Base-by-base conservation (phyloP, 1,140 invertebrate species). In the Dendrolimus kikuchii region DNA sequence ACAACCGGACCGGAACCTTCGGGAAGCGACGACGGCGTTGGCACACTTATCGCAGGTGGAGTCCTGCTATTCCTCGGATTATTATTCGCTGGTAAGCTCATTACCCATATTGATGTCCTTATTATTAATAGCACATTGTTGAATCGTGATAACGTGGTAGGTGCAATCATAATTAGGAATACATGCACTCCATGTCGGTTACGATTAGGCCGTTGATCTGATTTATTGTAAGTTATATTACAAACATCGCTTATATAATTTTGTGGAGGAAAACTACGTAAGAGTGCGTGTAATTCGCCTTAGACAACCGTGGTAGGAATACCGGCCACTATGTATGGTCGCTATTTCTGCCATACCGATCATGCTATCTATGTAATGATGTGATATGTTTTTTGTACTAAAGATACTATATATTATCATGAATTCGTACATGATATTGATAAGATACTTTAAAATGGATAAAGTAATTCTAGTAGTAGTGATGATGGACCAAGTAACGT, bases 31-130 rank as follows among this genome's bases (percentile, higher is more conserved):
- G 72, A 63, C 46, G 77, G 81, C 9, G 53, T 80, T 10, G 78
- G 78, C 37, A 75, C 72, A 36, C 75, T 86, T 49, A 77, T 84
- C 38, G 79, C 80, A 5, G 83, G 83, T 46, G 81, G 78, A 36
- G 83, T 84, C 40, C 62, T 84, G 55, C 65, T 86, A 7, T 77
- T 71, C 50, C 57, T 86, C 10, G 83, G 83, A 60, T 54, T 81
- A 37, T 59, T 86, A 38, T 80, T 82, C 60, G 73, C 77, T 57
- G 75, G 83, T 86, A 54, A 71, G 76, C 64, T 54, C 39, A 40
- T 40, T 45, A 46, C 38, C 41, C 45, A 38, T 43, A 45, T 0
- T 49, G n/a, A 38, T 9, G 40, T 51, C 5, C 10, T 37, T 7
- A 36, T 5, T 9, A 51, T 7, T 4, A 6, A 42, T 8, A 7